phyloP scores from a whole-genome alignment of 53 echinoderm and acorn worm genomes.

The Hippasteria phrygiana region DNA sequence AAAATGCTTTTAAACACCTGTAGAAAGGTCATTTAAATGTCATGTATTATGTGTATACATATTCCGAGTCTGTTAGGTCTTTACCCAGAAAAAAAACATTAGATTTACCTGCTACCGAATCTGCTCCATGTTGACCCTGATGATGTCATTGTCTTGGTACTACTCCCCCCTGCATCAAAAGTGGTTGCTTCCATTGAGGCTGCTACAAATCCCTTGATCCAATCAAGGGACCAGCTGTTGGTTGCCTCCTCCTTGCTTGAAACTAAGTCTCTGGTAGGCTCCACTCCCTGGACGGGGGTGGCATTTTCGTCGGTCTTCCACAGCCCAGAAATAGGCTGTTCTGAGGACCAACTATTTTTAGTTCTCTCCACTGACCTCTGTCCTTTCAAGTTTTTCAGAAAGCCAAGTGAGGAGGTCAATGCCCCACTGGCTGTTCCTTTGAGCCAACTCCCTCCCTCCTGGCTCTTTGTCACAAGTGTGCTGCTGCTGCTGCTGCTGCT shows the following conservation, averaged over 20 bases:
- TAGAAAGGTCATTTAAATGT: too few relatives aligned
- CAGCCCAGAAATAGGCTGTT: conserved; percentile 73
- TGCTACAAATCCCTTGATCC: conserved; percentile 83
- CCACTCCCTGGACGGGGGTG: conserved; percentile 73
- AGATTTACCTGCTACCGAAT: conserved; percentile 77
- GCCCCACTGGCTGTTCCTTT: conserved; percentile 69
- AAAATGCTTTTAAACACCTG: too few relatives aligned
- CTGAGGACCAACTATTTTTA: conserved; percentile 76
- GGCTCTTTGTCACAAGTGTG: conserved; percentile 58
- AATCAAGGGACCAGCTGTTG: conserved; percentile 80
- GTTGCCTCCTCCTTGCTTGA: conserved; percentile 37
- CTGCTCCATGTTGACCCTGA: conserved; percentile 74
- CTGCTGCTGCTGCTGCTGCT: not conserved
- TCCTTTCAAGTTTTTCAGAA: conserved; percentile 27
- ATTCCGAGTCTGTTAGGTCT: too few relatives aligned
- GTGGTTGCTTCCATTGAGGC: conserved; percentile 58
- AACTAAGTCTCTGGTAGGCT: conserved; percentile 57
- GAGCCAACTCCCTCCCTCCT: conserved; percentile 68
- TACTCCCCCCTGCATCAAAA: conserved; percentile 13
- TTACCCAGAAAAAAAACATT: too few relatives aligned
- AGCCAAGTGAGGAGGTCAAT: conserved; percentile 44
- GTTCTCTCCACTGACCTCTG: conserved; percentile 39
- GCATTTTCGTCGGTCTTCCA: conserved; percentile 80
- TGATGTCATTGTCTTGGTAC: conserved; percentile 18
- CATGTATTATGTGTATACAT: too few relatives aligned